Conservation (phyloP, 2,113 vertebrate genomes). For the Caranx melampygus region DNA sequence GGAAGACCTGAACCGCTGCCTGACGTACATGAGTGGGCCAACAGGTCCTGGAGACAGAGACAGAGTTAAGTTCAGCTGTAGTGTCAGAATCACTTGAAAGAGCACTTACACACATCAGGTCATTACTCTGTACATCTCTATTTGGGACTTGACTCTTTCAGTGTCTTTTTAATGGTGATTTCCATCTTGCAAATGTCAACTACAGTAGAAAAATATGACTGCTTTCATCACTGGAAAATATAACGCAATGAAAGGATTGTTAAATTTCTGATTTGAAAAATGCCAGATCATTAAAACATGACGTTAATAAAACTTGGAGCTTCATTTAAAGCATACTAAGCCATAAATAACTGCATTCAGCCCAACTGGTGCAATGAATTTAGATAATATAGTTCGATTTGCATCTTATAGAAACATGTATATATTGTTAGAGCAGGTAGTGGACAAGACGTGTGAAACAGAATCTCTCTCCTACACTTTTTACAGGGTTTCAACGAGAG, state of each 20-base stretch:
- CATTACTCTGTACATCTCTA: too few species aligned
- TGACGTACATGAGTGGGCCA: conserved; percentile 98
- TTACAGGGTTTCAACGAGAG: neutral
- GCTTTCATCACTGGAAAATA: neutral
- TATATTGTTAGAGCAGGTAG: neutral
- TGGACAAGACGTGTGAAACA: neutral
- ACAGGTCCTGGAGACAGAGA: conserved; percentile 87
- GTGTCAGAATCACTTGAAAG: neutral
- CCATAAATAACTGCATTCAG: too few species aligned
- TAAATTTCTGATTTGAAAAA: neutral
- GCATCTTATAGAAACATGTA: neutral
- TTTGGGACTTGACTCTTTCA: neutral
- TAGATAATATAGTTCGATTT: too few species aligned
- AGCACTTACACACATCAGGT: neutral
- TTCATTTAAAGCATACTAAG: too few species aligned
- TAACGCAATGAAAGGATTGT: neutral
- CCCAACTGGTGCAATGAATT: neutral
- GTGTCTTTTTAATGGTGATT: neutral
- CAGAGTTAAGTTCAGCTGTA: conserved; percentile 29
- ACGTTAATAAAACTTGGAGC: neutral
- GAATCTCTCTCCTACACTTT: neutral
- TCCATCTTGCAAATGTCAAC: neutral
- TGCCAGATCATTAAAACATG: neutral
- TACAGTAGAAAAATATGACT: neutral
- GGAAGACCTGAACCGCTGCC: conserved; percentile 98